phyloP scores from a whole-genome alignment of 2,888 invertebrate genomes.

The Lobophora halterata region DNA sequence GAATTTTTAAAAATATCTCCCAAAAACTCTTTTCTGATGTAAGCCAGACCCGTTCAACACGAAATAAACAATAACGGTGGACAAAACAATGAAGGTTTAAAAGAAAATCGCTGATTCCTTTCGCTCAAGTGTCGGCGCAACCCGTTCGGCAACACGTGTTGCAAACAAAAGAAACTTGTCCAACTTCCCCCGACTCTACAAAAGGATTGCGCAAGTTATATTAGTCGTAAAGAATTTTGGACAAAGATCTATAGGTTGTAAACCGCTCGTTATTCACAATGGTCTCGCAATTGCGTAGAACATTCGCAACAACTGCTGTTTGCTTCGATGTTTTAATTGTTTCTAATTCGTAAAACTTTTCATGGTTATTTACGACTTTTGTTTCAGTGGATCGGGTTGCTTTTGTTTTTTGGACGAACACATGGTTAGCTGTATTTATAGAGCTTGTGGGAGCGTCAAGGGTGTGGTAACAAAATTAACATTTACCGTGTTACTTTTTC shows the following conservation, averaged over 20 bases:
- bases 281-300: constrained; percentile 75
- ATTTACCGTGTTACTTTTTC: constrained; percentile 15
- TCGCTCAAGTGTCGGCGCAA: constrained; percentile 71
- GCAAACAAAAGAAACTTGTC: constrained; percentile 75
- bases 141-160: constrained; percentile 78
- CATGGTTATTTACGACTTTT: constrained; percentile 70
- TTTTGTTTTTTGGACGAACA: constrained; percentile 44
- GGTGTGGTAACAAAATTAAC: constrained; percentile 50
- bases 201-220: constrained; percentile 79
- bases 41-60: constrained; percentile 28
- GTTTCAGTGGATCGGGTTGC: constrained; percentile 57
- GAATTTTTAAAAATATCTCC: too few relatives aligned
- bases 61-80: constrained; percentile 41
- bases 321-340: constrained; percentile 78
- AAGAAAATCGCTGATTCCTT: constrained; percentile 63
- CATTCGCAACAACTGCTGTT: constrained; percentile 79
- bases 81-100: constrained; percentile 49
- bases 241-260: constrained; percentile 77
- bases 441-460: constrained; percentile 51
- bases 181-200: constrained; percentile 59
- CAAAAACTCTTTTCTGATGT: too few relatives aligned
- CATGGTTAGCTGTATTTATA: constrained; percentile 54
- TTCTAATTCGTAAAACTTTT: constrained; percentile 77
- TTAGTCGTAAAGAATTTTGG: constrained; percentile 78
- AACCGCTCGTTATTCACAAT: constrained; percentile 74